Base-by-base conservation (phyloP, 1,140 invertebrate genomes). In the Cherax destructor region DNA sequence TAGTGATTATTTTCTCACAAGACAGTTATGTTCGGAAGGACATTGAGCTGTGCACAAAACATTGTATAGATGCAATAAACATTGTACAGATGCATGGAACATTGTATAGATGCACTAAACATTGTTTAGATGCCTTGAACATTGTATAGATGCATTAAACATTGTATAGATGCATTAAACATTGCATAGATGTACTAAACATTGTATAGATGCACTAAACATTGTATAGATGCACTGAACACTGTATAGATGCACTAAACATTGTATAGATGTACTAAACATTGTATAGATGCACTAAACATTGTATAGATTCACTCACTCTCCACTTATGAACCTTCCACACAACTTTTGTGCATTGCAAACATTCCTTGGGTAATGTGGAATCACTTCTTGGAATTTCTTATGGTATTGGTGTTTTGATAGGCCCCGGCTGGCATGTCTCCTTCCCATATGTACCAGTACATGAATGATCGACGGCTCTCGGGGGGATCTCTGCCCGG, bases 391-490 rank as follows among this genome's bases (percentile, higher is more conserved):
- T 87, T 65, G 72, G 85, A 50, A 56, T 88, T 81, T 89, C 87
- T 89, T 83, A 83, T 83, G 87, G 79, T 90, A 81, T 90, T 86
- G 61, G 86, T 87, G 84, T 94, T 93, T 93, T 94, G 95, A 94
- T 95, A 98, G 97, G 97, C 97, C 94, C 97, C 97, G 93, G 97
- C 97, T 94, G 97, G 97, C 94, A 97, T 98, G 97, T 97, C 97
- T 93, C 97, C 97, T 93, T 97, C 97, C 93, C 97, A 97, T 95
- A 96, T 97, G 94, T 97, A 97, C 95, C 96, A 96, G 95, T 97
- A 96, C 94, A 96, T 96, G 93, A 95, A 96, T 93, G 92, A 92
- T 83, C 93, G 89, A 49, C 93, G 94, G 93, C 94, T 96, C 95
- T 94, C 96, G 96, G 94, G 95, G 96, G 94, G 95, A 95, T 97